Evolutionary conservation across 2,888 invertebrate genomes (phyloP).

Genomic region (Nemotelus nigrinus): DNA sequence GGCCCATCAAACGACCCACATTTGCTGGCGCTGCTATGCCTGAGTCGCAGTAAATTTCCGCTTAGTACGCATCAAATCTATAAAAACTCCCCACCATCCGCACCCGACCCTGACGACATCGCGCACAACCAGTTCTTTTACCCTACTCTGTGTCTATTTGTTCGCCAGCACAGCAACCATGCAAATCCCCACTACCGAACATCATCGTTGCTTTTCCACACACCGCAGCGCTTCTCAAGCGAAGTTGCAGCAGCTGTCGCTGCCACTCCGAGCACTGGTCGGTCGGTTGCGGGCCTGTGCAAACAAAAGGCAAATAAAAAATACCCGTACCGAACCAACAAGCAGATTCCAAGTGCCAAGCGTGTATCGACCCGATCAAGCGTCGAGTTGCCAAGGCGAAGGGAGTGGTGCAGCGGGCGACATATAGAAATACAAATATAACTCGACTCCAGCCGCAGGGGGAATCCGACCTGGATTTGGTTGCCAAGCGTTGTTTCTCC

Average conservation of each 20-base stretch:
- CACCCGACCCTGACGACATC: conserved; percentile 17
- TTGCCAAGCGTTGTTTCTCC: too few species aligned
- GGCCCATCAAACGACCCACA: conserved; percentile 14
- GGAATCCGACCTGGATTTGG: too few species aligned
- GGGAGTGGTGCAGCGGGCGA: background rate
- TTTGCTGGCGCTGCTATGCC: conserved; percentile 14
- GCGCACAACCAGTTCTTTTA: conserved; percentile 16
- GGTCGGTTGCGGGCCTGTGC: background rate
- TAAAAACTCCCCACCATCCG: conserved; percentile 17
- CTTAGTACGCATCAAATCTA: conserved; percentile 17
- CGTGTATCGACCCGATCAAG: conserved; percentile 7
- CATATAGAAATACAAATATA: background rate
- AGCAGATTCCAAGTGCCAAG: conserved; percentile 5
- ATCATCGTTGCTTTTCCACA: background rate
- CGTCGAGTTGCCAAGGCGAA: background rate
- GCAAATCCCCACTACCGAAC: conserved; percentile 29
- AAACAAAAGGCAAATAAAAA: conserved; percentile 5
- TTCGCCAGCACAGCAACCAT: conserved; percentile 19
- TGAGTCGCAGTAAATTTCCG: conserved; percentile 22
- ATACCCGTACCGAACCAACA: conserved; percentile 9
- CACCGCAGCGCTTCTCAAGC: conserved; percentile 2
- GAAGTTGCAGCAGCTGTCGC: background rate
- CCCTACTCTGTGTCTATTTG: conserved; percentile 9
- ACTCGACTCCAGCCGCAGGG: too few species aligned
- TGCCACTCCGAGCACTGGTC: background rate